Base-by-base conservation (phyloP, 2,113 vertebrate genomes). In the Chaetodon trifascialis region DNA sequence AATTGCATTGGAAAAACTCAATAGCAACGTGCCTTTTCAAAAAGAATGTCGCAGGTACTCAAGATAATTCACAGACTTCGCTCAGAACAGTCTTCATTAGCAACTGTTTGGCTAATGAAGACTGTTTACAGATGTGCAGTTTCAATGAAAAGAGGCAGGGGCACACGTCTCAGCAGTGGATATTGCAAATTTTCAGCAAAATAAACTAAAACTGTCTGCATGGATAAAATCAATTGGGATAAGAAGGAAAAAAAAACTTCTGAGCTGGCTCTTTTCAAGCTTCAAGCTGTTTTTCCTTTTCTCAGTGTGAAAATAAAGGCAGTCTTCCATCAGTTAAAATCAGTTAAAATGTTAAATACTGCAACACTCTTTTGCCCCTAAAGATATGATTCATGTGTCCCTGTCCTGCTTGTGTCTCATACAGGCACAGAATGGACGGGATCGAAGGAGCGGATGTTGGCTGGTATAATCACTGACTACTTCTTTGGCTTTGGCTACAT, bases 381-480 rank as follows among this genome's bases (percentile, higher is more conserved):
- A 58, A 23, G 23, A 30, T 16, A 30, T 7, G 30, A 58, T 3
- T 58, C 0, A 34, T 7, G 17, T 46, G 23, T 12, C n/a, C 23
- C 23, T n/a, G 11, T 51, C 58, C 9, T 55, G 40, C 56, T 15
- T 36, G 23, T 77, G 25, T 42, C 55, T n/a, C 64, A 4, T 25
- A 4, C 90, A 99, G 97, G 94, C 71, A 92, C 97, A 54, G 97
- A 98, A 73, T 98, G 97, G 97, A 97, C 96, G 11, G 96, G 96
- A 67, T 93, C 95, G 0, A 93, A 95, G 36, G 90, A 94, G 15
- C 95, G 97, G 0, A 96, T 97, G 76, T 1, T 94, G 16, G 95
- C 96, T 11, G 95, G 96, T 19, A 95, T 97, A 68, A 84, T 96
- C 81, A 94, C 92, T 0, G 96, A 97, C 92, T 98, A 96, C 3